Base-by-base conservation (phyloP, 1,140 invertebrate species). In the Zaprionus ghesquierei region DNA sequence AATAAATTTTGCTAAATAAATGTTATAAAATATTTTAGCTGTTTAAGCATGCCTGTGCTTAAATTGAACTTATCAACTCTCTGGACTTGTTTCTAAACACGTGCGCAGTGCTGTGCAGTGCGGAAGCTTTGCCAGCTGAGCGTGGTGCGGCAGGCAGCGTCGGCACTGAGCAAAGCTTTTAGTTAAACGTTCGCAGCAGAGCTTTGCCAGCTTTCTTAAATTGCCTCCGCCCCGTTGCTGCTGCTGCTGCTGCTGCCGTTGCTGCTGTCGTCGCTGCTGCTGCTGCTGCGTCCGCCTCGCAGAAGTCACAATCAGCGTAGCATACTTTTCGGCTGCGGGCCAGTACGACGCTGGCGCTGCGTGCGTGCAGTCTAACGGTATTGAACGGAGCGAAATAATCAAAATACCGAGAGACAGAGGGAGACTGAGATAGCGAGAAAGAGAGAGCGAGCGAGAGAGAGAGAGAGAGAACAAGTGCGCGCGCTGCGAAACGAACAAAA, bases 281-380 rank as follows among this genome's bases (percentile, higher is more conserved):
- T 38, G 35, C n/a, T 38, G 35, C 35, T 41, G 35, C n/a, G 29
- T 25, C 54, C 54, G 41, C 25, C 38, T 18, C 41, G 46, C 61
- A 78, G 50, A 55, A 64, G 29, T 20, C 81, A 46, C 59, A 69
- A 69, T 70, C 77, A 77, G 66, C 75, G 35, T 89, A 80, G 84
- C 74, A 89, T 77, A 77, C 73, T 75, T 89, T 68, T 61, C 49
- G 81, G 78, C 76, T 55, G 75, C 41, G 35, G 63, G 44, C 44
- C 77, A 89, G 84, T 89, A 80, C 80, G 85, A 89, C 85, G 84
- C 85, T 89, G 85, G 80, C 84, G 84, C 84, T 89, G 85, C 85
- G 85, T 89, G 84, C 85, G 84, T 89, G 79, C 84, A 77, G 84
- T 87, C 73, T 77, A 84, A 79, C 76, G 72, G 68, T 70, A 72